A percentile compares a stretch with the other conserved stretches of the same genome.
These are phyloP conservation scores for Microcebus lehilahytsara DNA, from an alignment of 2,113 vertebrate species.

Conservation along the genomic window DNA sequence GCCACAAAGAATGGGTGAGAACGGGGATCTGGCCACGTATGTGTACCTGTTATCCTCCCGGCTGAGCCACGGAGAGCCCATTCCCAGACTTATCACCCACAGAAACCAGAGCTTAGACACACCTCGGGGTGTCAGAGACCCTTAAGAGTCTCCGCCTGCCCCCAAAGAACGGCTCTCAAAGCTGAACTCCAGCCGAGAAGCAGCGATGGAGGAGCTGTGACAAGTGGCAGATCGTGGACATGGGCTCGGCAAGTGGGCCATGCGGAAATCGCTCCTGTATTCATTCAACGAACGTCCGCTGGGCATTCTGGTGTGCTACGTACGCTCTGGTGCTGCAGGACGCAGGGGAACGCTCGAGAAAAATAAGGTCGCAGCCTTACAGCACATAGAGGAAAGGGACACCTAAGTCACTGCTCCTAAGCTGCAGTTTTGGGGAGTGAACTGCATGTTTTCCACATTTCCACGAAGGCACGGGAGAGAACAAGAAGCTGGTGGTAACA, in stretches of 20 bases:
- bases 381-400: not conserved
- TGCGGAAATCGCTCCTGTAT: not conserved
- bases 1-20: not conserved
- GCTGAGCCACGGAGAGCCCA: not conserved
- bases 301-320: too few species aligned
- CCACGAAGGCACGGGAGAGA: not conserved
- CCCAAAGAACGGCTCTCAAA: not conserved
- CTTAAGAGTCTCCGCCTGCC: not conserved
- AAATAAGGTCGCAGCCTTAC: not conserved
- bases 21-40: accelerated
- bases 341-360: not conserved
- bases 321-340: not conserved
- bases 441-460: not conserved
- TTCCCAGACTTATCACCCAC: not conserved
- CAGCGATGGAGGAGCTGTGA: accelerated
- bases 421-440: not conserved
- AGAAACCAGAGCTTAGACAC: not conserved
- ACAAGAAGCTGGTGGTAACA: accelerated
- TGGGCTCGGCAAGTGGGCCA: accelerated
- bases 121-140: accelerated
- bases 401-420: too few species aligned
- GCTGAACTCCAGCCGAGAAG: not conserved
- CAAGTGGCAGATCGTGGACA: not conserved
- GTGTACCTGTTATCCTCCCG: accelerated
- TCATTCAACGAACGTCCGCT: not conserved